Percentiles rank a stretch among this genome's conserved stretches.
Conservation (phyloP, 2,888 invertebrate genomes). For the Lordiphosa andalusiaca region DNA sequence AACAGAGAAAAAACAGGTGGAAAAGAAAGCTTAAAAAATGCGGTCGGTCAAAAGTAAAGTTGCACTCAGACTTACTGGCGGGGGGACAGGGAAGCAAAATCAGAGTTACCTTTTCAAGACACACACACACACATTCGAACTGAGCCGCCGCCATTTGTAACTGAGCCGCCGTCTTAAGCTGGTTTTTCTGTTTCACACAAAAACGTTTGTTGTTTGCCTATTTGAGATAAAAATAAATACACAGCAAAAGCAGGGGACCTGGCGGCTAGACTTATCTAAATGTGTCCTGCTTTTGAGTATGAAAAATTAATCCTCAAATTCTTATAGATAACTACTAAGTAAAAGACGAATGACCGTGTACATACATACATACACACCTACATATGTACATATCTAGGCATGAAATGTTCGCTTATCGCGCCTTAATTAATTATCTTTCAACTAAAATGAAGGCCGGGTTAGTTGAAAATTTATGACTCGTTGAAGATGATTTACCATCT, state of each 20-base stretch:
- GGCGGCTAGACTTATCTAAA: conserved; percentile 48
- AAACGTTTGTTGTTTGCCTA: conserved; percentile 1
- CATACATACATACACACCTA: too few relatives aligned
- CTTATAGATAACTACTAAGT: conserved; percentile 3
- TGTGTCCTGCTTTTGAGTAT: conserved; percentile 24
- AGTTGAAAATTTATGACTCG: conserved; percentile 14
- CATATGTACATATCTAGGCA: not conserved
- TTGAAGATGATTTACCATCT: conserved; percentile 23
- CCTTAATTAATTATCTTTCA: conserved; percentile 63
- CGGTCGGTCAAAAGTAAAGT: conserved; percentile 73
- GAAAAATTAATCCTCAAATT: conserved; percentile 35
- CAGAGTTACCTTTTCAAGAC: conserved; percentile 64
- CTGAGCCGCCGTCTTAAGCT: conserved; percentile 46
- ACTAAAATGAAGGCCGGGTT: conserved; percentile 21
- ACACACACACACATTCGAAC: too few relatives aligned
- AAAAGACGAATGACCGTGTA: conserved; percentile 4
- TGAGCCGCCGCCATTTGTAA: conserved; percentile 60
- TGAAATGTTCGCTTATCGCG: conserved; percentile 43
- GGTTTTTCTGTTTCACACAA: conserved; percentile 31
- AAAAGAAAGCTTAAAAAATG: conserved; percentile 75
- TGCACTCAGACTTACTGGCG: conserved; percentile 49
- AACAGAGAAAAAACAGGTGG: conserved; percentile 72
- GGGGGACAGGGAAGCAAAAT: conserved; percentile 59
- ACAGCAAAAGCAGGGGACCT: conserved; percentile 21
- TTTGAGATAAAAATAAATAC: conserved; percentile 17